Evolutionary conservation across 2,113 vertebrate genomes (phyloP), one percentile per base, ranked within the genome.

Genomic region (Gambusia affinis): DNA sequence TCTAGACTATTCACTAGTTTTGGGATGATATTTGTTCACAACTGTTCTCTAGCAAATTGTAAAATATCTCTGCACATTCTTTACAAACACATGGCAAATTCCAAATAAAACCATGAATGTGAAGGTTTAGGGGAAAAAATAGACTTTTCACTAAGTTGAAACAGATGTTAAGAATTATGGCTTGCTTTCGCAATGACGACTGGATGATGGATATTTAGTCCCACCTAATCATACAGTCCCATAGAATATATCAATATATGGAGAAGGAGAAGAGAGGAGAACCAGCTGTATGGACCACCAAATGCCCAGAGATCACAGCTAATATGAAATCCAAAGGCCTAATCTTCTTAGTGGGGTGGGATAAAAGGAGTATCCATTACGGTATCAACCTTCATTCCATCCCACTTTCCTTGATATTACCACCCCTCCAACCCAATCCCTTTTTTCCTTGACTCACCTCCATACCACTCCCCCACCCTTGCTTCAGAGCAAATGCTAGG

Each of bases 361-460:
- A 97, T 98, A 96, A 97, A 97, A 95, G 95, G 95, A 96, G 96
- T 97, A 97, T 98, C 97, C 96, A 97, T 99, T 98, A 98, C 96
- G 91, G 95, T 97, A 97, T 97, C 96, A 93, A 96, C 97, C 96
- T 96, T 96, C 95, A 95, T 95, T 95, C 96, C 94, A 95, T 95
- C 94, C 82, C 87, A 82, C 73, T 87, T 72, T 80, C 74, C 80
- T 81, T 83, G 79, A 79, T 70, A 84, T 81, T 84, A 88, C 87
- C 81, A 77, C 67, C 72, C 73, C 70, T 71, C 74, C 71, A 63
- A 76, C 73, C 73, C 79, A 74, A 81, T 72, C 82, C 94, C 94
- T 65, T 42, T 71, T 78, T 75, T 83, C 73, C 65, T 75, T 71
- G 24, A 14, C 67, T 63, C 5, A 33, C 67, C 39, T 64, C 72